Conservation (phyloP, 2,113 vertebrate genomes). For the Sinosuthora webbiana region DNA sequence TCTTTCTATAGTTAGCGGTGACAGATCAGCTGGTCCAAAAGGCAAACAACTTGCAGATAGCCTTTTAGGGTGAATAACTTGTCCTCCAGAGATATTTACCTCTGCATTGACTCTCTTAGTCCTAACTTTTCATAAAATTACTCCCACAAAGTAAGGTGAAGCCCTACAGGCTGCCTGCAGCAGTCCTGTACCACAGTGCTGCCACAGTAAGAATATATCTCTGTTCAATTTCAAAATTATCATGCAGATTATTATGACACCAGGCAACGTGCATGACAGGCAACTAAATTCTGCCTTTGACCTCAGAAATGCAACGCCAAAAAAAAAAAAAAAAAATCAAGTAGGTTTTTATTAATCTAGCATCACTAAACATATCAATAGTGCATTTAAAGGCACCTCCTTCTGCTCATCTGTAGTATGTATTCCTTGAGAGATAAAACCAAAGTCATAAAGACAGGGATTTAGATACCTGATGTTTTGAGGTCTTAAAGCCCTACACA, state of each 20-base stretch:
- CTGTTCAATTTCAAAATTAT: background rate
- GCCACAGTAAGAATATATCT: background rate
- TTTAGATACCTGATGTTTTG: background rate
- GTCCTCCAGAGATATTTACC: background rate
- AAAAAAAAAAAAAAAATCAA: background rate
- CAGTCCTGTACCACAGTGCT: background rate
- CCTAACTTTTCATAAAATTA: background rate
- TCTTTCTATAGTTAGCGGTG: background rate
- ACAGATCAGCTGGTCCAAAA: background rate
- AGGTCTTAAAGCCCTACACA: background rate
- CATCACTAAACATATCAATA: background rate
- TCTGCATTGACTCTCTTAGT: background rate
- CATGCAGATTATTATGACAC: background rate
- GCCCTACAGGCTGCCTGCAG: background rate
- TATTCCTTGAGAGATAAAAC: background rate
- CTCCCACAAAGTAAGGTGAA: background rate
- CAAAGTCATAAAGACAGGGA: background rate
- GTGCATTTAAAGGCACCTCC: background rate
- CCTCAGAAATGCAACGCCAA: background rate
- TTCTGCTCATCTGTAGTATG: background rate
- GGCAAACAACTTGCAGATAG: background rate
- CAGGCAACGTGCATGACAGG: background rate
- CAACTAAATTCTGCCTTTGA: background rate
- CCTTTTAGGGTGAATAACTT: constrained; percentile 10
- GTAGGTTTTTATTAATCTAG: background rate